Conservation (phyloP, 1,140 invertebrate species). For the Whitmania pigra region DNA sequence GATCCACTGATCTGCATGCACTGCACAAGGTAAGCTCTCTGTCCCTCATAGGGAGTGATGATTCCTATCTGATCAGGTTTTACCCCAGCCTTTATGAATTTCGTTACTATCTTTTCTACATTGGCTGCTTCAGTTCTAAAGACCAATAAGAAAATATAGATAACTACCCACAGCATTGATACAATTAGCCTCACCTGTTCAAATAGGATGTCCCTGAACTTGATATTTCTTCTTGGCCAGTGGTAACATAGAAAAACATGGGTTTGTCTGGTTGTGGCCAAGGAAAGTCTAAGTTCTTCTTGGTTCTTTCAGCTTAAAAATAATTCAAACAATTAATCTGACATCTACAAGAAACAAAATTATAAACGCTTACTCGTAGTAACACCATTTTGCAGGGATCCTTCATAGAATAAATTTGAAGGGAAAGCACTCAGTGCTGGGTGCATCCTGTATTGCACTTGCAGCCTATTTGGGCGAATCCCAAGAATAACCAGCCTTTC, state of each 20-base stretch:
- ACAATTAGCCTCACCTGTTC: conserved; percentile 49
- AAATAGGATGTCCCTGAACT: conserved; percentile 95
- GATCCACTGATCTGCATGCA: conserved; percentile 99
- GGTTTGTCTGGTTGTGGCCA: conserved; percentile 92
- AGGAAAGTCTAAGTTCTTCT: conserved; percentile 85
- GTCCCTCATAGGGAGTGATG: conserved; percentile 71
- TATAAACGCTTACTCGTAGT: conserved; percentile 54
- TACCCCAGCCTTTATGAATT: conserved; percentile 69
- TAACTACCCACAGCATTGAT: background rate
- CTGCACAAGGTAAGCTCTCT: conserved; percentile 90
- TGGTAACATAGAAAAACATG: conserved; percentile 97
- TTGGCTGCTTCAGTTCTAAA: conserved; percentile 86
- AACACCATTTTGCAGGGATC: conserved; percentile 93
- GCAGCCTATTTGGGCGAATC: conserved; percentile 39
- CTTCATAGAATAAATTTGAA: conserved; percentile 99
- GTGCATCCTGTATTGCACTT: conserved; percentile 93
- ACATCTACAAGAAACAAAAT: background rate
- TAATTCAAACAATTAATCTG: background rate
- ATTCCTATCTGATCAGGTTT: conserved; percentile 98
- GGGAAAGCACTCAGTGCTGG: conserved; percentile 92
- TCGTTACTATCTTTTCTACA: conserved; percentile 77
- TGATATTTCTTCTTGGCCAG: conserved; percentile 94
- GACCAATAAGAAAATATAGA: background rate
- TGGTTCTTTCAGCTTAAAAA: conserved; percentile 63
- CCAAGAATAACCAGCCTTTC: conserved; percentile 91